Percentiles rank a stretch among this genome's conserved stretches.
Evolutionary conservation across 2,797 vertebrate species (phyloP).

Genomic region (Micromesistius poutassou): DNA sequence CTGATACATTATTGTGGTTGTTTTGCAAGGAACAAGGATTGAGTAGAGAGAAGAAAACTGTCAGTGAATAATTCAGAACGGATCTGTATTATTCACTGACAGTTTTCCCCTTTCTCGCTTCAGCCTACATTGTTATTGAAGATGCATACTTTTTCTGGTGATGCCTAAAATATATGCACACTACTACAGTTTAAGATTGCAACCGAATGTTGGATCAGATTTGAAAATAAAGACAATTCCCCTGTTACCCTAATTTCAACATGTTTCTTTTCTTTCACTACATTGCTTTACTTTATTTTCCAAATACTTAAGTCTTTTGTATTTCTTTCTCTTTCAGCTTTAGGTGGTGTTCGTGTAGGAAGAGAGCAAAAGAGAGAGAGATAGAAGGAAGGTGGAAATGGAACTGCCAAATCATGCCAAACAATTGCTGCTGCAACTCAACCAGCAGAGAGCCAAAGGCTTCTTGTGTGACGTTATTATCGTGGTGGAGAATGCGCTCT

Average conservation of each 20-base stretch:
- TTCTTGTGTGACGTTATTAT: slow-evolving; percentile 98
- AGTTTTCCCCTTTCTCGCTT: slow-evolving; percentile 35
- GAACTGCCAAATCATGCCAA: slow-evolving; percentile 99
- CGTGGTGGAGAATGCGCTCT: slow-evolving; percentile 97
- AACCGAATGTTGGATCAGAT: neutral
- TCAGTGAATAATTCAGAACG: too few species aligned
- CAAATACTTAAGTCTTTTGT: slow-evolving; percentile 14
- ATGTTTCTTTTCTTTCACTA: neutral
- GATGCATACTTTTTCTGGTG: neutral
- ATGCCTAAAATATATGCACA: too few species aligned
- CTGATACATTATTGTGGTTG: slow-evolving; percentile 50
- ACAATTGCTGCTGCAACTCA: slow-evolving; percentile 98
- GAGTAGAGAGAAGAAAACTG: slow-evolving; percentile 23
- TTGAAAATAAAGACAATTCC: neutral
- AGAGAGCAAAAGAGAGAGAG: slow-evolving; percentile 69
- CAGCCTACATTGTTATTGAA: slow-evolving; percentile 20
- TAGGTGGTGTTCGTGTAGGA: slow-evolving; percentile 86
- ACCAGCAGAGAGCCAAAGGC: slow-evolving; percentile 98
- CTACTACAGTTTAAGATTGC: too few species aligned
- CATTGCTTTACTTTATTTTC: neutral
- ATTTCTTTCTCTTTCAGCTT: slow-evolving; percentile 51
- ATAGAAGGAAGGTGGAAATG: slow-evolving; percentile 85
- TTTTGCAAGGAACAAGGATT: slow-evolving; percentile 45
- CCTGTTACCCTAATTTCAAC: neutral
- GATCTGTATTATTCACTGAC: slow-evolving; percentile 44